phyloP scores from a whole-genome alignment of 1,140 invertebrate species.

The Amyelois transitella region DNA sequence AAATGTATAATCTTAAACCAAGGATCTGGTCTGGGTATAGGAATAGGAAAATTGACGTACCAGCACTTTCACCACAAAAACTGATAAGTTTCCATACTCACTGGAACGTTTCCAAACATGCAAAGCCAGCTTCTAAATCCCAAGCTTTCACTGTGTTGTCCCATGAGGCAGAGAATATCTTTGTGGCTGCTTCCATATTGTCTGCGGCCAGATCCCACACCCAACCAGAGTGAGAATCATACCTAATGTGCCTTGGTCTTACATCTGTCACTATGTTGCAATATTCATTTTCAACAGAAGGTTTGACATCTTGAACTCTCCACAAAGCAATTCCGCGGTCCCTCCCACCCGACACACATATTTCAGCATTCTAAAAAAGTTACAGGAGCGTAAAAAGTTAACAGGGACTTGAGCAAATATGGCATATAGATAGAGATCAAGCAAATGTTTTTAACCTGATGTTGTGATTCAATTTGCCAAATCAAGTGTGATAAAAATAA shows the following conservation, averaged over 20 bases:
- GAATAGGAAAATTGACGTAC: no score
- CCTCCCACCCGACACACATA: conserved; percentile 65
- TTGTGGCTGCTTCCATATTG: conserved; percentile 33
- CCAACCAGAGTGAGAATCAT: conserved; percentile 65
- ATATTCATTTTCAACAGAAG: conserved; percentile 16
- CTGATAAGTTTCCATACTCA: conserved; percentile 31
- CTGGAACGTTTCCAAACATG: conserved; percentile 52
- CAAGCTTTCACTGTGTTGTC: conserved; percentile 70
- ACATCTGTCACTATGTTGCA: conserved; percentile 25
- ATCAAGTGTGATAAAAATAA: no score
- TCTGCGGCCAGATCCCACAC: conserved; percentile 65
- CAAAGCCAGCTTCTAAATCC: conserved; percentile 53
- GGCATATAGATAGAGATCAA: no score
- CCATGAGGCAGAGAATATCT: conserved; percentile 69
- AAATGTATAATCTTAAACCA: no score
- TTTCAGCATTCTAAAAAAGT: conserved; percentile 50
- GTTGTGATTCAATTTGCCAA: no score
- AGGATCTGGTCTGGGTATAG: no score
- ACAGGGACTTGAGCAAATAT: no score
- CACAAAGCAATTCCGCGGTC: conserved; percentile 61
- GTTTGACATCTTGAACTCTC: conserved; percentile 43
- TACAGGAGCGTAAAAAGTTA: no score
- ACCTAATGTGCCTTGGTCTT: conserved; percentile 40
- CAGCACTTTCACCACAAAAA: no score
- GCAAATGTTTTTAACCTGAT: no score